phyloP scores from a whole-genome alignment of 2,113 vertebrate genomes.

The Pedionomus torquatus region DNA sequence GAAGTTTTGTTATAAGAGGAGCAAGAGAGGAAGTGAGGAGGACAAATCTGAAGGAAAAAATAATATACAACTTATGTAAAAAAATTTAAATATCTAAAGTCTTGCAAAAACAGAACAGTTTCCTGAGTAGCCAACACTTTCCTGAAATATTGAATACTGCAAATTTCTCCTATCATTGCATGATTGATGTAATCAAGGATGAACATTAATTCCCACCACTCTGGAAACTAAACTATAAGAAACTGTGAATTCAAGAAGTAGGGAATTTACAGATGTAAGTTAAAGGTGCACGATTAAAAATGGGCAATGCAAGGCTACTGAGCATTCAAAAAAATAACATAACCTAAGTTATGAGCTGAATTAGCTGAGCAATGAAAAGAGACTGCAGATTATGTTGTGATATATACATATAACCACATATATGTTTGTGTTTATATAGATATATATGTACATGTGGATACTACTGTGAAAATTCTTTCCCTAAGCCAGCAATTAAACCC shows the following conservation, averaged over 20 bases:
- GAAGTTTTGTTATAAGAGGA: neutral
- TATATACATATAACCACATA: neutral
- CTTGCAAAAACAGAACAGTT: neutral
- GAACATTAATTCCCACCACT: neutral
- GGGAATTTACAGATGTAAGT: neutral
- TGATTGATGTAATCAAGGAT: neutral
- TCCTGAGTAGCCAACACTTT: neutral
- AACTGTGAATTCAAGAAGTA: neutral
- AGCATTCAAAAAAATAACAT: neutral
- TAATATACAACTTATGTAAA: neutral
- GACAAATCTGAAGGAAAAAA: neutral
- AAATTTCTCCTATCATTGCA: neutral
- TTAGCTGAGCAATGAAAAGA: neutral
- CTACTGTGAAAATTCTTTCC: neutral
- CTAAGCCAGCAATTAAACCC: neutral
- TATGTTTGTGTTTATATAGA: neutral
- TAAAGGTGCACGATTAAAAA: neutral
- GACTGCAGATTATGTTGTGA: neutral
- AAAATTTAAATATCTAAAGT: neutral
- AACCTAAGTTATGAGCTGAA: neutral
- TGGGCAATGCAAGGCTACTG: neutral
- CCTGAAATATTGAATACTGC: neutral
- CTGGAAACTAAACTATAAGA: neutral
- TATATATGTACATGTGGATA: neutral
- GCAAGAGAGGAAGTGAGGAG: neutral